Percentiles rank a stretch among this genome's conserved stretches.
Conservation (phyloP, 2,797 vertebrate genomes). For the Babyrousa celebensis region DNA sequence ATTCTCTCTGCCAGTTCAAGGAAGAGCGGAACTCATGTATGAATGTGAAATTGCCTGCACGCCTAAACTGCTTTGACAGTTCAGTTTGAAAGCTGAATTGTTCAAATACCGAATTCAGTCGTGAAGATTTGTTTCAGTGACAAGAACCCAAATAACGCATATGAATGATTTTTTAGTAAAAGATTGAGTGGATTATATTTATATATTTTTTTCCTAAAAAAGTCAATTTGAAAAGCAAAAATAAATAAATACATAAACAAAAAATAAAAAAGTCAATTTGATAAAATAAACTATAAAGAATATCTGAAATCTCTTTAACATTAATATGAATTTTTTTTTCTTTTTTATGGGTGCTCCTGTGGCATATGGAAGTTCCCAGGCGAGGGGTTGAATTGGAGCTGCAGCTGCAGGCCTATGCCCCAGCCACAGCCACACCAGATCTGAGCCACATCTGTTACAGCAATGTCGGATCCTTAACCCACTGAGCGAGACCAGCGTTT, state of each 20-base stretch:
- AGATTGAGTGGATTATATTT: neutral
- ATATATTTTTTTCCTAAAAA: neutral
- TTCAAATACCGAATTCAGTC: neutral
- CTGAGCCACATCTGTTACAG: too few relatives aligned
- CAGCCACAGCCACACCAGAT: too few relatives aligned
- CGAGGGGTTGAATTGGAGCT: too few relatives aligned
- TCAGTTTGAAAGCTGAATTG: neutral
- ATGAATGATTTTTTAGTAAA: neutral
- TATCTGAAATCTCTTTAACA: neutral
- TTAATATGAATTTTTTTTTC: neutral
- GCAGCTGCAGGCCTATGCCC: too few relatives aligned
- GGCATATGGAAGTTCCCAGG: too few relatives aligned
- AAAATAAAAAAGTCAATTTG: neutral
- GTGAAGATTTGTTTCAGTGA: neutral
- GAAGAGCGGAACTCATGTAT: neutral
- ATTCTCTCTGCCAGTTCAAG: neutral
- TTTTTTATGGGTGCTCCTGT: too few relatives aligned
- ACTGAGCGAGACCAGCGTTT: too few relatives aligned
- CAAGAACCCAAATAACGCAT: neutral
- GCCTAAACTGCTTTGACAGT: neutral
- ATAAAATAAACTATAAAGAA: neutral
- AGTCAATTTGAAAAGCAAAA: neutral
- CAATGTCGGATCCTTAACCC: too few relatives aligned
- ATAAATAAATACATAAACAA: too few relatives aligned
- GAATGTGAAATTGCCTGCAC: neutral